phyloP scores from a whole-genome alignment of 1,140 invertebrate species.

The Heliconius congener region DNA sequence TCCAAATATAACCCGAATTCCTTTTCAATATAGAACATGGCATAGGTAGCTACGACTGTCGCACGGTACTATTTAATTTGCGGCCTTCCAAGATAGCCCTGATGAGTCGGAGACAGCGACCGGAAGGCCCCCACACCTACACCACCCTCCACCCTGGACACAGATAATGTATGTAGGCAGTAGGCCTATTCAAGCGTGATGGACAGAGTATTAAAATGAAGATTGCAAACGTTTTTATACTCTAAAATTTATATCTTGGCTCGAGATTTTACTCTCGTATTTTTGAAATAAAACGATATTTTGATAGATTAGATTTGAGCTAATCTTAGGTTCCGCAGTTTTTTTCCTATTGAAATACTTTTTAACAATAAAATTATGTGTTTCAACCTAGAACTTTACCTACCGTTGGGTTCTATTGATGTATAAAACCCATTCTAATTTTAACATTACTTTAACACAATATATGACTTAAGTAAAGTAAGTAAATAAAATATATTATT shows the following conservation, averaged over 20 bases:
- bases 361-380: background rate
- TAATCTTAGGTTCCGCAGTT: background rate
- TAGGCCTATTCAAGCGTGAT: constrained; percentile 67
- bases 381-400: background rate
- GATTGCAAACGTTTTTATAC: constrained; percentile 37
- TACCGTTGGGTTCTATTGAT: background rate
- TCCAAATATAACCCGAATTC: constrained; percentile 1
- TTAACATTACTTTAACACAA: too few species aligned
- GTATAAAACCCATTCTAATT: background rate
- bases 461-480: background rate
- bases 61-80: constrained; percentile 76
- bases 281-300: constrained; percentile 21
- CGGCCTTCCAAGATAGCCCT: constrained; percentile 73
- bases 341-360: background rate
- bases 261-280: background rate
- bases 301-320: constrained; percentile 23
- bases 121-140: constrained; percentile 55
- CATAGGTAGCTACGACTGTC: constrained; percentile 17
- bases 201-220: constrained; percentile 56
- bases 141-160: constrained; percentile 43
- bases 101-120: constrained; percentile 77
- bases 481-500: background rate
- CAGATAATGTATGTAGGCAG: constrained; percentile 58
- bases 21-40: background rate
- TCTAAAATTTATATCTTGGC: constrained; percentile 28